A percentile compares a stretch with the other conserved stretches of the same genome.
Evolutionary conservation across 1,140 invertebrate genomes (phyloP).

Genomic region (Steinernema feltiae): DNA sequence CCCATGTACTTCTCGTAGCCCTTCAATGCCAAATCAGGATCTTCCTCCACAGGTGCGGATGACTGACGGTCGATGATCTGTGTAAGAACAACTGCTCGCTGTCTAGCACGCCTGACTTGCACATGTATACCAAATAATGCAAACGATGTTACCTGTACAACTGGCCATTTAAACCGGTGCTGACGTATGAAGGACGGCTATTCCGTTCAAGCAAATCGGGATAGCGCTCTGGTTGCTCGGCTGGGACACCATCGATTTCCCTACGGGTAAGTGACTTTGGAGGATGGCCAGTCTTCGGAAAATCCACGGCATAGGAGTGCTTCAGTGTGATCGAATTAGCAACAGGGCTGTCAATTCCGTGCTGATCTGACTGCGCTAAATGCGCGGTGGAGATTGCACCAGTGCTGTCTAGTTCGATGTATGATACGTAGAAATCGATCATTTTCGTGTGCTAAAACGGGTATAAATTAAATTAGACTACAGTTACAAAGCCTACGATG

Average conservation of each 20-base stretch:
- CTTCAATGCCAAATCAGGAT: slow-evolving; percentile 30
- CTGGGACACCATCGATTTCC: background rate
- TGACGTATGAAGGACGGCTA: slow-evolving; percentile 39
- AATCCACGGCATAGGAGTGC: slow-evolving; percentile 46
- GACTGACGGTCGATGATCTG: background rate
- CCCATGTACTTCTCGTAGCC: slow-evolving; percentile 40
- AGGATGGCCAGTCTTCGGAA: slow-evolving; percentile 51
- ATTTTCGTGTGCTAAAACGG: slow-evolving; percentile 40
- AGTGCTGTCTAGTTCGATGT: slow-evolving; percentile 45
- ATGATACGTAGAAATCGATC: slow-evolving; percentile 43
- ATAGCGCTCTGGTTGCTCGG: slow-evolving; percentile 30
- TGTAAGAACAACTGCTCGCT: background rate
- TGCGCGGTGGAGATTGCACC: slow-evolving; percentile 42
- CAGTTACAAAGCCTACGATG: too few relatives aligned
- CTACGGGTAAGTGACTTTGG: slow-evolving; percentile 6
- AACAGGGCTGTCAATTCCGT: slow-evolving; percentile 18
- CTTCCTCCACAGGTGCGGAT: slow-evolving; percentile 16
- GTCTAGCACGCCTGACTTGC: background rate
- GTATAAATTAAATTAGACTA: too few relatives aligned
- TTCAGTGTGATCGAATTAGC: slow-evolving; percentile 44
- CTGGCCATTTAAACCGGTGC: slow-evolving; percentile 39
- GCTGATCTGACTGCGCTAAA: slow-evolving; percentile 40
- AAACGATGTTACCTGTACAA: slow-evolving; percentile 30
- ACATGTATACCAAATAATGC: background rate
- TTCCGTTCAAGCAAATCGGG: slow-evolving; percentile 52